These are phyloP conservation scores for Mus musculus DNA, from an alignment of 2,113 vertebrate species.

Conservation along the genomic window GRCm39 chr4:151569001-151569500, in stretches of 20 bases:
- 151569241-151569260: accelerated
- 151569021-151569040: neutral
- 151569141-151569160: neutral
- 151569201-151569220: neutral
- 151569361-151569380: accelerated
- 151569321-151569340: accelerated
- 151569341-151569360: neutral
- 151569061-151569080: neutral
- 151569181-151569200: neutral
- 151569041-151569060: neutral
- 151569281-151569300: neutral
- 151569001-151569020: neutral
- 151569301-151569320: neutral
- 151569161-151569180: neutral
- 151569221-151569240: neutral
- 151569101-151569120: neutral
- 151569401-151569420: neutral
- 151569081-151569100: neutral
- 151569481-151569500: too few relatives aligned
- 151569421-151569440: too few relatives aligned
- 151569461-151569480: too few relatives aligned
- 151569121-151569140: neutral
- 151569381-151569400: neutral
- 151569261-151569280: neutral
- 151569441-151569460: too few relatives aligned